These are phyloP conservation scores for Zosterops lateralis DNA, from an alignment of 2,113 vertebrate genomes.

Conservation along the genomic window DNA sequence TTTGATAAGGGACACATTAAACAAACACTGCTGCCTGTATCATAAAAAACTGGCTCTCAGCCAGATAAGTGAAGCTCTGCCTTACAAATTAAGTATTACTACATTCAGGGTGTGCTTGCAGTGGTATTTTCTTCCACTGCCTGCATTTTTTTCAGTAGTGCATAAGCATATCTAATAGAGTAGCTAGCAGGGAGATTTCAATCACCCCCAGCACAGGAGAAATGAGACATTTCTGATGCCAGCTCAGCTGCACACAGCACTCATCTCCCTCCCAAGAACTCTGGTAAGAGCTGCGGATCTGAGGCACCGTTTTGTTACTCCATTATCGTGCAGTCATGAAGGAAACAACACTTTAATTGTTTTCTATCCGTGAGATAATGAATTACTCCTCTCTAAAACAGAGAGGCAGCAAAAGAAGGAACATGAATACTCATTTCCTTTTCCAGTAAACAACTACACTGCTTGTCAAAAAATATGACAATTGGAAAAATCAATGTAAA, in stretches of 20 bases:
- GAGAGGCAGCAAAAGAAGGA: neutral
- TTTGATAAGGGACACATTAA: constrained; percentile 40
- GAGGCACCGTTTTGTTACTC: neutral
- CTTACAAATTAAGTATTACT: neutral
- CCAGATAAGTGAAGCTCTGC: neutral
- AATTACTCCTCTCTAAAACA: neutral
- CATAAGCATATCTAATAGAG: constrained; percentile 15
- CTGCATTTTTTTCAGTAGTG: neutral
- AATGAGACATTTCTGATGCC: neutral
- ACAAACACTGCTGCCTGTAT: neutral
- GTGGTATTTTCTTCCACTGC: neutral
- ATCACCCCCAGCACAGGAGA: neutral
- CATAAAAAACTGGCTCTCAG: constrained; percentile 3
- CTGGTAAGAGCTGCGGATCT: neutral
- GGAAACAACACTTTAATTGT: constrained; percentile 21
- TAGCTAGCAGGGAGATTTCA: constrained; percentile 13
- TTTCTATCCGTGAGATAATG: neutral
- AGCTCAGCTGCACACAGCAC: neutral
- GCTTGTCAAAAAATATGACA: neutral
- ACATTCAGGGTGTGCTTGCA: neutral
- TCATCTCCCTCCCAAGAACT: neutral
- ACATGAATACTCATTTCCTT: constrained; percentile 10
- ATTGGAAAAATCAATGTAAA: neutral
- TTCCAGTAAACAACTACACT: constrained; percentile 5
- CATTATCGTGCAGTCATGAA: neutral